A percentile compares a stretch with the other conserved stretches of the same genome.
Evolutionary conservation across 2,888 invertebrate genomes (phyloP).

Genomic region (Eumerus sabulonum): DNA sequence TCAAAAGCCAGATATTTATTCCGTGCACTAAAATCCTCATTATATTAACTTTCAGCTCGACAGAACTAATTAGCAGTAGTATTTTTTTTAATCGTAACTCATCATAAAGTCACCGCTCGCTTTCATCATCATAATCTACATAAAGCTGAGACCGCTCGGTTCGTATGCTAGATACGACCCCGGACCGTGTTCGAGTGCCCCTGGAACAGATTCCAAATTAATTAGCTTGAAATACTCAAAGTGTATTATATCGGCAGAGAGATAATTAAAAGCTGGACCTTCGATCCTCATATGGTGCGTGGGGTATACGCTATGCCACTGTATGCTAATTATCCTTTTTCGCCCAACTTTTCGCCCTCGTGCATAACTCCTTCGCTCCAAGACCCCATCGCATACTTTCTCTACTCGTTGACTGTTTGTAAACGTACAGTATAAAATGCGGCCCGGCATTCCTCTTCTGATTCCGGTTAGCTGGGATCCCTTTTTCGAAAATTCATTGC

Average conservation of each 20-base stretch:
- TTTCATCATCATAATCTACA: no score
- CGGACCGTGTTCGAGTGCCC: no score
- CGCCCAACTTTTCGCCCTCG: conserved; percentile 15
- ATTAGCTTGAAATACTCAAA: conserved; percentile 65
- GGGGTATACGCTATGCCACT: conserved; percentile 19
- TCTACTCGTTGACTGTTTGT: conserved; percentile 41
- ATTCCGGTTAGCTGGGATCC: neutral
- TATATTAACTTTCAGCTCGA: no score
- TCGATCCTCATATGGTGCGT: conserved; percentile 47
- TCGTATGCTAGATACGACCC: no score
- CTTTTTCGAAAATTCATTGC: conserved; percentile 26
- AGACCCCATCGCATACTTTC: neutral
- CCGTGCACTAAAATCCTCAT: no score
- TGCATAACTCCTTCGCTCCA: neutral
- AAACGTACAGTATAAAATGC: conserved; percentile 46
- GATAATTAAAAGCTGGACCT: conserved; percentile 68
- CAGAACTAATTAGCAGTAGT: no score
- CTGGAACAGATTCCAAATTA: conserved; percentile 38
- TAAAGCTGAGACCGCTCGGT: no score
- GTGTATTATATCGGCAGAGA: conserved; percentile 56
- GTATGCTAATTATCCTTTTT: conserved; percentile 65
- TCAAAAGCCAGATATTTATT: no score
- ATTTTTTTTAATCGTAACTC: no score
- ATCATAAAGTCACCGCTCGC: no score
- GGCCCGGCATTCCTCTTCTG: conserved; percentile 5